Evolutionary conservation across 2,888 invertebrate species (phyloP).

Genomic region (Hemicrepidius hirtus): DNA sequence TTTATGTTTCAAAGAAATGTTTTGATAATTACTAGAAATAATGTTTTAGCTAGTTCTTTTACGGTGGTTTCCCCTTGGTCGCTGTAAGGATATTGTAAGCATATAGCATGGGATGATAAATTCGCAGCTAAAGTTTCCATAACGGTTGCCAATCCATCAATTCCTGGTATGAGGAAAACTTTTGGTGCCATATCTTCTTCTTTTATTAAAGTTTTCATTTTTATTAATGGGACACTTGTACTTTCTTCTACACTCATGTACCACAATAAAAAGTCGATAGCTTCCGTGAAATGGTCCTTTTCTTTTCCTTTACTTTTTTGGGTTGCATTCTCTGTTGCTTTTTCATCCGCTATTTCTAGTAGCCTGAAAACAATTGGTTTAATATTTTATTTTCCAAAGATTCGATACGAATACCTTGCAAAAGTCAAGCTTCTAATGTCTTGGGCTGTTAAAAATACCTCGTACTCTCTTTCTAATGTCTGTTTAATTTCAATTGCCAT

Average conservation of each 20-base stretch:
- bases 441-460: constrained; percentile 88
- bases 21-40: constrained; percentile 77
- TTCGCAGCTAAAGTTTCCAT: constrained; percentile 74
- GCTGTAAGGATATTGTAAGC: constrained; percentile 73
- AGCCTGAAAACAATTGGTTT: constrained; percentile 71
- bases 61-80: constrained; percentile 72
- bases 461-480: constrained; percentile 91
- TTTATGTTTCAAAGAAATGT: no score
- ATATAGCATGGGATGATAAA: constrained; percentile 74
- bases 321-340: constrained; percentile 67
- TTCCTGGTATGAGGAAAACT: constrained; percentile 79
- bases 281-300: constrained; percentile 61
- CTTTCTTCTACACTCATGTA: constrained; percentile 78
- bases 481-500: constrained; percentile 98
- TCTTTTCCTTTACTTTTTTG: constrained; percentile 26
- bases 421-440: constrained; percentile 90
- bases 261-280: constrained; percentile 76
- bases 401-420: no score
- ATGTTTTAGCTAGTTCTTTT: constrained; percentile 73
- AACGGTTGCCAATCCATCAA: constrained; percentile 79
- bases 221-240: constrained; percentile 74
- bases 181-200: constrained; percentile 62
- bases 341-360: constrained; percentile 74
- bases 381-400: no score
- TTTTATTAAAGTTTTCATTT: constrained; percentile 45